Evolutionary conservation across 2,113 vertebrate species (phyloP).

Genomic region (Mugil cephalus): DNA sequence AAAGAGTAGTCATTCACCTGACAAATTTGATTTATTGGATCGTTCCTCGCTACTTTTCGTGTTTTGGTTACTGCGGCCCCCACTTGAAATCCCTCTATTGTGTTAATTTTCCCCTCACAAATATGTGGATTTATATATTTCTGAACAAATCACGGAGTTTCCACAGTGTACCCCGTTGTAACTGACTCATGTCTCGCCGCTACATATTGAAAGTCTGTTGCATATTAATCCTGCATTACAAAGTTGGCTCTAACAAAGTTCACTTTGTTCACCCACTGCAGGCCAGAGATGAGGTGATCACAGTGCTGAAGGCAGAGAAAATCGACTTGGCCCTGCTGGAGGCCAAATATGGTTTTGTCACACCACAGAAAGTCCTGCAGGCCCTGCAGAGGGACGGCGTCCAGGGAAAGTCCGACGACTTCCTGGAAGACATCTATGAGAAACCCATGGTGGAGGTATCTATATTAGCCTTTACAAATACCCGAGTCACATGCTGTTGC

Average conservation of each 20-base stretch:
- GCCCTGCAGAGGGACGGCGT: slow-evolving; percentile 95
- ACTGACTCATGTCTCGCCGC: neutral
- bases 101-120: no score
- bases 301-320: slow-evolving; percentile 95
- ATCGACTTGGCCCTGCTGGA: slow-evolving; percentile 94
- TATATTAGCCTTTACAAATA: neutral
- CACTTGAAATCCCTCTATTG: no score
- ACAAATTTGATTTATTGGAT: no score
- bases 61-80: no score
- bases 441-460: slow-evolving; percentile 95
- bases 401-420: slow-evolving; percentile 86
- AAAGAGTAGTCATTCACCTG: no score
- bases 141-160: neutral
- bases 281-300: slow-evolving; percentile 98
- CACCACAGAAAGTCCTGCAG: slow-evolving; percentile 92
- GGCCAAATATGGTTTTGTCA: slow-evolving; percentile 95
- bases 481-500: neutral
- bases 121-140: no score
- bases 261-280: slow-evolving; percentile 55
- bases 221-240: neutral
- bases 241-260: slow-evolving; percentile 10
- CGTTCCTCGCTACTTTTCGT: no score
- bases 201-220: neutral
- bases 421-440: slow-evolving; percentile 94
- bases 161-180: neutral